phyloP scores from a whole-genome alignment of 2,113 vertebrate genomes.

The Chamaea fasciata region DNA sequence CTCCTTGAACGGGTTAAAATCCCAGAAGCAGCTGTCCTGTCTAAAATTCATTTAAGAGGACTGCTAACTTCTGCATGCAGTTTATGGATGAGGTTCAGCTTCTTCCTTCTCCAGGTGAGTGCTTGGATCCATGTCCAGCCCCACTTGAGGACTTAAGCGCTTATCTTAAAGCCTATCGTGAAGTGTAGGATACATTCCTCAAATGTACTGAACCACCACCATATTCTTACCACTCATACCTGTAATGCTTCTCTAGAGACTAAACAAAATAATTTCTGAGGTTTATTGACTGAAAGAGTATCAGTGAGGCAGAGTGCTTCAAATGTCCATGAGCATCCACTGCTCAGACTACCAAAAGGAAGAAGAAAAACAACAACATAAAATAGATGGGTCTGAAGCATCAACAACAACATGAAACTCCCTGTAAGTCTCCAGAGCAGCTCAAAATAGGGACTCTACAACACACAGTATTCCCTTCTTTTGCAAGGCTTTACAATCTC shows the following conservation, averaged over 20 bases:
- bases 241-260: background rate
- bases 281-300: background rate
- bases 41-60: slow-evolving; percentile 19
- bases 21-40: slow-evolving; percentile 30
- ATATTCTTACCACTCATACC: background rate
- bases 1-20: slow-evolving; percentile 34
- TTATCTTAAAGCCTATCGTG: background rate
- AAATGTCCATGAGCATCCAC: background rate
- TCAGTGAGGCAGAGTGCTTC: background rate
- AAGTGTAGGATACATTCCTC: background rate
- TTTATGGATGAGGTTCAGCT: background rate
- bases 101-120: background rate
- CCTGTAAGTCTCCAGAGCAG: background rate
- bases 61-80: background rate
- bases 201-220: background rate
- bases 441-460: background rate
- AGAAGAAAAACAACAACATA: background rate
- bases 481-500: background rate
- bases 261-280: background rate
- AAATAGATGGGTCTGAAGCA: background rate
- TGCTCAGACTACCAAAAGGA: background rate
- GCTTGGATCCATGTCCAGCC: background rate
- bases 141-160: background rate
- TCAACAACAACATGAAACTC: background rate
- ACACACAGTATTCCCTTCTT: background rate